These are phyloP conservation scores for Lethrus apterus DNA, from an alignment of 1,140 invertebrate species.

Conservation along the genomic window DNA sequence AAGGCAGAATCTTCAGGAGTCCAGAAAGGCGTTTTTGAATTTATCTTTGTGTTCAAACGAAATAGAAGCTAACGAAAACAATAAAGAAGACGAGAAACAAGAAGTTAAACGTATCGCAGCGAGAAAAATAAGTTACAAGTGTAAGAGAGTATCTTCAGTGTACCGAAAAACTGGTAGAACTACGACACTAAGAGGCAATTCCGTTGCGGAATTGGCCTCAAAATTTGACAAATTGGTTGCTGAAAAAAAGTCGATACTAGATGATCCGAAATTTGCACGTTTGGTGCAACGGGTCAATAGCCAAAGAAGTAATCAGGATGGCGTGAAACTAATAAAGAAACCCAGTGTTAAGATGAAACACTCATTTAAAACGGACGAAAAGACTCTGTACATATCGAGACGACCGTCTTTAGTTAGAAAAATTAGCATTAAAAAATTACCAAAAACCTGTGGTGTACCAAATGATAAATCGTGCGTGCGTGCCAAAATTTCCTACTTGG, in stretches of 20 bases:
- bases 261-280: conserved; percentile 37
- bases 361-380: conserved; percentile 10
- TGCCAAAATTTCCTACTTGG: conserved; percentile 31
- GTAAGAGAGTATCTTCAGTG: conserved; percentile 29
- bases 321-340: conserved; percentile 25
- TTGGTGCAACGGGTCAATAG: conserved; percentile 23
- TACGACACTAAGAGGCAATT: conserved; percentile 39
- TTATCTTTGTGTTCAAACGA: conserved; percentile 17
- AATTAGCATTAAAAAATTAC: conserved; percentile 16
- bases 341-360: conserved; percentile 30
- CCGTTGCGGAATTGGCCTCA: conserved; percentile 48
- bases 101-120: conserved; percentile 4
- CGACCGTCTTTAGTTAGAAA: conserved; percentile 18
- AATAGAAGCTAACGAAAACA: conserved; percentile 20
- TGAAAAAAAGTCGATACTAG: conserved; percentile 38
- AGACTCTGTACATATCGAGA: conserved; percentile 18
- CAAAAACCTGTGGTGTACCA: conserved; percentile 25
- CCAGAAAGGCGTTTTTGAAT: conserved; percentile 25
- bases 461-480: conserved; percentile 34
- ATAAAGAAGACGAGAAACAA: conserved; percentile 2
- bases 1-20: conserved; percentile 24
- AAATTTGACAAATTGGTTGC: conserved; percentile 48
- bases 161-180: conserved; percentile 18
- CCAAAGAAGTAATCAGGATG: conserved; percentile 18
- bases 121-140: conserved; percentile 36